A percentile compares a stretch with the other conserved stretches of the same genome.
Conservation (phyloP, 2,888 invertebrate species). For the Electrophaes corylata region DNA sequence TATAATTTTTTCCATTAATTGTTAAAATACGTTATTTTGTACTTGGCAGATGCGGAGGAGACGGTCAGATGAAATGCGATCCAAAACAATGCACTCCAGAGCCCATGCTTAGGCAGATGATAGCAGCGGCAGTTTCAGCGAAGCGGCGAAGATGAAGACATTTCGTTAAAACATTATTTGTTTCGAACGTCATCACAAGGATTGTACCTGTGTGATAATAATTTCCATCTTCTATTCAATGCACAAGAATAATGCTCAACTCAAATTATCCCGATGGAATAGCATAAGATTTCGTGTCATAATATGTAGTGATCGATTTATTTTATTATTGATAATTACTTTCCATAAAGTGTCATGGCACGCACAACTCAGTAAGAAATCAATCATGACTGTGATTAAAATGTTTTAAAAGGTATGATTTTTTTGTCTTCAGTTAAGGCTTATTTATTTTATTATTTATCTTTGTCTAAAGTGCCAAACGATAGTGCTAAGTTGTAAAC, state of each 20-base stretch:
- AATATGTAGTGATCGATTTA: slow-evolving; percentile 73
- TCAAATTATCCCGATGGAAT: slow-evolving; percentile 80
- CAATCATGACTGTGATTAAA: slow-evolving; percentile 80
- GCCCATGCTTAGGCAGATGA: slow-evolving; percentile 95
- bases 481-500: slow-evolving; percentile 80
- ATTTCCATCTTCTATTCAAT: slow-evolving; percentile 72
- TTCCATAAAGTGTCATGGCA: slow-evolving; percentile 73
- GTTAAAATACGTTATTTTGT: background rate
- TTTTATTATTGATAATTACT: slow-evolving; percentile 53
- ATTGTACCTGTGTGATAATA: slow-evolving; percentile 69
- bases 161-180: slow-evolving; percentile 49
- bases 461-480: slow-evolving; percentile 79
- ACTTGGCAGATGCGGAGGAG: slow-evolving; percentile 92
- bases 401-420: slow-evolving; percentile 68
- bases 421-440: slow-evolving; percentile 66
- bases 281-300: slow-evolving; percentile 83
- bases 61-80: slow-evolving; percentile 97
- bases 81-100: slow-evolving; percentile 95
- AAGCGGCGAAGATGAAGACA: slow-evolving; percentile 88
- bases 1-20: no score
- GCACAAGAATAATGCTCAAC: slow-evolving; percentile 64
- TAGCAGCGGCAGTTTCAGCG: slow-evolving; percentile 91
- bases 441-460: slow-evolving; percentile 68
- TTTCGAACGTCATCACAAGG: slow-evolving; percentile 67
- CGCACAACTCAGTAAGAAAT: slow-evolving; percentile 70